Evolutionary conservation across 2,797 vertebrate species (phyloP).

Genomic region (Lophius americanus): DNA sequence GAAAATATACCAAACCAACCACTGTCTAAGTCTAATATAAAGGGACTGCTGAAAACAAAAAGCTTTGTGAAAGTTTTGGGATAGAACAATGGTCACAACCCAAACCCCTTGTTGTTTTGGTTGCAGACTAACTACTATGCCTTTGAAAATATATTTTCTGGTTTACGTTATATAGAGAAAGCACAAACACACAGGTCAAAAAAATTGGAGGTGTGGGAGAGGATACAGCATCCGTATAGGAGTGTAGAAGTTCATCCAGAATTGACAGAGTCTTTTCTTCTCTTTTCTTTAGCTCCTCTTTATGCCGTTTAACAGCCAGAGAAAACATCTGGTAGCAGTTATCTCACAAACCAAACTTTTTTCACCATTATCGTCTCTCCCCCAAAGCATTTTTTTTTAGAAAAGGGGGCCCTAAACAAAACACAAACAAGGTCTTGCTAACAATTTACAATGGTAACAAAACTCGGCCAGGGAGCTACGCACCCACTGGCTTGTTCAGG

Average conservation of each 20-base stretch:
- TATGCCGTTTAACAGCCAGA: conserved; percentile 73
- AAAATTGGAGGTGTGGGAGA: background rate
- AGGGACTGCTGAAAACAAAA: background rate
- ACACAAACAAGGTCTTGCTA: conserved; percentile 81
- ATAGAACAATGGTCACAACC: background rate
- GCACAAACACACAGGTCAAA: background rate
- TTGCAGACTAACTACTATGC: conserved; percentile 1
- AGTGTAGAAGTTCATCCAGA: conserved; percentile 77
- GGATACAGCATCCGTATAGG: conserved; percentile 46
- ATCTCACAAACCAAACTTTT: conserved; percentile 80
- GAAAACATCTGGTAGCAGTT: conserved; percentile 86
- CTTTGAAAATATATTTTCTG: background rate
- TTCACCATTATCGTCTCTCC: conserved; percentile 64
- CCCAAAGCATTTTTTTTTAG: conserved; percentile 66
- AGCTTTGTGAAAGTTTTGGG: background rate
- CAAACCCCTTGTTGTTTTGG: conserved; percentile 6
- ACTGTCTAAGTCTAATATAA: background rate
- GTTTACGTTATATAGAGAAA: conserved; percentile 3
- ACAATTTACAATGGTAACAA: conserved; percentile 82
- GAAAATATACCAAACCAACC: background rate
- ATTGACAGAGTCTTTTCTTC: conserved; percentile 59
- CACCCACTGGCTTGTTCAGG: conserved; percentile 83
- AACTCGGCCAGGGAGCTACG: conserved; percentile 68
- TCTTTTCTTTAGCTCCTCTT: conserved; percentile 46
- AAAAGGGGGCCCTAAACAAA: conserved; percentile 79